Evolutionary conservation across 2,113 vertebrate genomes (phyloP).

Genomic region (Aegotheles bennettii): DNA sequence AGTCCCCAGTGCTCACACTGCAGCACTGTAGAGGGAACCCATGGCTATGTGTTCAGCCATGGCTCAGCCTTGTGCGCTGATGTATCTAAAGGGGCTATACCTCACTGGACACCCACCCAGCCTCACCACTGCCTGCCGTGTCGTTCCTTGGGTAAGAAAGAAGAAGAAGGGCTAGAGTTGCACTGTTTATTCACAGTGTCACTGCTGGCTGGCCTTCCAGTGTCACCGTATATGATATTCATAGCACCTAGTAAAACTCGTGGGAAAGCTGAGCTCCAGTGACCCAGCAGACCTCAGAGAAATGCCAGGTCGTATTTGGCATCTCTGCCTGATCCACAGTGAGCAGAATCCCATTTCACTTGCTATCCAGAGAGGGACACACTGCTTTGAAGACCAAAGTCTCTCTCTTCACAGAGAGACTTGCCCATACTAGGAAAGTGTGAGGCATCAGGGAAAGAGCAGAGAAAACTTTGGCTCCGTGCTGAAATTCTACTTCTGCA

Average conservation of each 20-base stretch:
- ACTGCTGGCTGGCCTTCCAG: background rate
- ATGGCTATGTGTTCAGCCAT: accelerated
- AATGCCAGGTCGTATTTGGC: background rate
- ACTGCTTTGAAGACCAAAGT: background rate
- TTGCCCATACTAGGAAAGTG: background rate
- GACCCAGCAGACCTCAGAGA: background rate
- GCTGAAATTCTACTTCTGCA: background rate
- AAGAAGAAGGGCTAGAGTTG: background rate
- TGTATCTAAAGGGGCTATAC: background rate
- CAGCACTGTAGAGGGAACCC: accelerated
- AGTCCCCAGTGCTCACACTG: background rate
- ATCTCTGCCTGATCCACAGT: background rate
- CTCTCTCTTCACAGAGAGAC: background rate
- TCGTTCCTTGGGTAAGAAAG: background rate
- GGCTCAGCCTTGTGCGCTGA: background rate
- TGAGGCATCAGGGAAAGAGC: background rate
- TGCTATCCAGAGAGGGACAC: background rate
- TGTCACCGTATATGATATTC: background rate
- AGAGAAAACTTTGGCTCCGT: background rate
- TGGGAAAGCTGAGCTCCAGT: constrained; percentile 22
- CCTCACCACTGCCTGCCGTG: background rate
- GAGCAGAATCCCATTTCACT: background rate
- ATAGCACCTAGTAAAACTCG: background rate
- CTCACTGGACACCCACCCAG: background rate
- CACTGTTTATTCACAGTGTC: background rate